Evolutionary conservation across 2,888 invertebrate species (phyloP).

Genomic region (Drosophila paramelanica): DNA sequence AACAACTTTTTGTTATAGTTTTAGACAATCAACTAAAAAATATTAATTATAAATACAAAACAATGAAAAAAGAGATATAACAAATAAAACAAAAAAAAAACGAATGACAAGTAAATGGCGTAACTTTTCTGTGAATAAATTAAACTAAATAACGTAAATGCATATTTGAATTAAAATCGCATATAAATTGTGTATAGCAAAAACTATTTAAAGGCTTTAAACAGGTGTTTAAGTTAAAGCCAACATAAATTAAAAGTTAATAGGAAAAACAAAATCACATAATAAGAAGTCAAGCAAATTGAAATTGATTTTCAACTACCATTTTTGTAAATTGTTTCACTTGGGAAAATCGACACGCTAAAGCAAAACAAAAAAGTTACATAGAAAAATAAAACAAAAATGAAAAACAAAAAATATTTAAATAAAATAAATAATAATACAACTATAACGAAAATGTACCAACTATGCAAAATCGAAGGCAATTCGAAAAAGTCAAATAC

Average conservation of each 20-base stretch:
- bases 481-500: constrained; percentile 68
- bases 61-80: constrained; percentile 16
- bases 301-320: constrained; percentile 59
- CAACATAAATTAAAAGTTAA: constrained; percentile 27
- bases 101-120: constrained; percentile 81
- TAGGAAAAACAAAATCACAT: constrained; percentile 23
- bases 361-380: constrained; percentile 51
- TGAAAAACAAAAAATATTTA: constrained; percentile 35
- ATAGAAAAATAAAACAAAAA: constrained; percentile 45
- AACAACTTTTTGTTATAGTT: constrained; percentile 74
- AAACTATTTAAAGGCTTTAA: constrained; percentile 33
- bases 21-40: constrained; percentile 77
- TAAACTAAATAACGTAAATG: constrained; percentile 57
- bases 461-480: constrained; percentile 55
- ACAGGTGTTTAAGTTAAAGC: constrained; percentile 16
- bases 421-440: constrained; percentile 45
- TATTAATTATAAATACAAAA: constrained; percentile 44
- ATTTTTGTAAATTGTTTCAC: constrained; percentile 77
- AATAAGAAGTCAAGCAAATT: constrained; percentile 13
- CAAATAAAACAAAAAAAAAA: constrained; percentile 35
- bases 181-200: constrained; percentile 51
- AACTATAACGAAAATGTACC: constrained; percentile 53
- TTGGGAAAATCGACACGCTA: constrained; percentile 83
- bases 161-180: constrained; percentile 44
- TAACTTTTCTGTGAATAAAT: constrained; percentile 82